phyloP scores from a whole-genome alignment of 1,140 invertebrate genomes.

The Triops longicaudatus region DNA sequence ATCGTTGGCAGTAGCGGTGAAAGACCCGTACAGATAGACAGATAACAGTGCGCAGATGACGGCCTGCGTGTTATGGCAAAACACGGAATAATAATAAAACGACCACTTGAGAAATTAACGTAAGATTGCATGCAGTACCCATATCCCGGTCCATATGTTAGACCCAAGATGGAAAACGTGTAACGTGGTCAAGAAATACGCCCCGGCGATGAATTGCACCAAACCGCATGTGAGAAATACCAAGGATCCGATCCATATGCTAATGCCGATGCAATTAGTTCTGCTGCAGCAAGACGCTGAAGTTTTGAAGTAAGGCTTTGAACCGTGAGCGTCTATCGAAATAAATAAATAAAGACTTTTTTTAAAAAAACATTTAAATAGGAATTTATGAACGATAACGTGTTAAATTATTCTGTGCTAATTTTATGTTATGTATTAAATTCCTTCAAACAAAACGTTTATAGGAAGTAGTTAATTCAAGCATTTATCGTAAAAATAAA shows the following conservation, averaged over 20 bases:
- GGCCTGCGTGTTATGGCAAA: neutral
- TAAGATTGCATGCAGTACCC: neutral
- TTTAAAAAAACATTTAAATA: neutral
- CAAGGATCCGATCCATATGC: constrained; percentile 23
- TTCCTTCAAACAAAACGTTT: no score
- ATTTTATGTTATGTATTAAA: no score
- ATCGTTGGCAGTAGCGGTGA: neutral
- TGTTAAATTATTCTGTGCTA: no score
- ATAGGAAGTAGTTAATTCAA: no score
- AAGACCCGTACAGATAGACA: neutral
- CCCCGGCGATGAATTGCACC: constrained; percentile 25
- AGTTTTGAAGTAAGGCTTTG: neutral
- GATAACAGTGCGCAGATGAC: neutral
- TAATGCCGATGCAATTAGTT: constrained; percentile 1
- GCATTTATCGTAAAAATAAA: no score
- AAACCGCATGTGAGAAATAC: constrained; percentile 25
- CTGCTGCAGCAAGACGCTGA: neutral
- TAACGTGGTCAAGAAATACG: constrained; percentile 26
- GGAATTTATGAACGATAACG: no score
- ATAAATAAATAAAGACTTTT: neutral
- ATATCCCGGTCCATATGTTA: constrained; percentile 24
- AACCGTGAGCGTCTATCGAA: neutral
- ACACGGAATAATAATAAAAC: neutral
- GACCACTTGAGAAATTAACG: neutral
- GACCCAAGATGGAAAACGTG: constrained; percentile 25